Evolutionary conservation across 2,113 vertebrate species (phyloP).

Genomic region (Anolis carolinensis): DNA sequence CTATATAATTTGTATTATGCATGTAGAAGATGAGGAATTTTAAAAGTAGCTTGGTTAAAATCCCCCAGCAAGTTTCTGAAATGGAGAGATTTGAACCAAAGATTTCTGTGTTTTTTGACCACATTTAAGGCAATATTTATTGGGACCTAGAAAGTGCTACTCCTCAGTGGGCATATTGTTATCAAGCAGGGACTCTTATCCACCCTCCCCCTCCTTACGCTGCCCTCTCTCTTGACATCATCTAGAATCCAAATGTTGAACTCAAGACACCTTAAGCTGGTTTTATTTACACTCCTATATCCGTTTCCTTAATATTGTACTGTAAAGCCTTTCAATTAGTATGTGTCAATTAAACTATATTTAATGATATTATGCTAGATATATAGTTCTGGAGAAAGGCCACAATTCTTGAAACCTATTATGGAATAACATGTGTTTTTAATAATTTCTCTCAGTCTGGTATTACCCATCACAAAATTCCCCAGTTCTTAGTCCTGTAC

Average conservation of each 20-base stretch:
- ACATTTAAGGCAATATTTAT: no score
- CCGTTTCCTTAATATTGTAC: background rate
- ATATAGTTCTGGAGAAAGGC: background rate
- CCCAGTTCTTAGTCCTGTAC: background rate
- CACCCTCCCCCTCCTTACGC: no score
- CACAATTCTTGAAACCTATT: background rate
- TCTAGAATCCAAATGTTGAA: background rate
- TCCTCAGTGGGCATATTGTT: no score
- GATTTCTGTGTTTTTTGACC: background rate
- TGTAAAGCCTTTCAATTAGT: background rate
- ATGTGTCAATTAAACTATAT: no score
- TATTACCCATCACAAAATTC: background rate
- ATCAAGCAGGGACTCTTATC: no score
- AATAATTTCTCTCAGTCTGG: background rate
- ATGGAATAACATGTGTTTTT: background rate
- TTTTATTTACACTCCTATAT: background rate
- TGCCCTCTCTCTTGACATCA: no score
- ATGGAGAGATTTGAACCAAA: background rate
- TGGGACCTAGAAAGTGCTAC: no score
- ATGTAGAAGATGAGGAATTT: background rate
- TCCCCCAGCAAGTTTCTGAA: background rate
- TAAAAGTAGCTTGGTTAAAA: background rate
- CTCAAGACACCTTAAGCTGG: background rate
- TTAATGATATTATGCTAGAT: background rate
- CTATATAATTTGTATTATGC: background rate